Conservation (phyloP, 2,113 vertebrate species). For the Xiphorhynchus elegans region DNA sequence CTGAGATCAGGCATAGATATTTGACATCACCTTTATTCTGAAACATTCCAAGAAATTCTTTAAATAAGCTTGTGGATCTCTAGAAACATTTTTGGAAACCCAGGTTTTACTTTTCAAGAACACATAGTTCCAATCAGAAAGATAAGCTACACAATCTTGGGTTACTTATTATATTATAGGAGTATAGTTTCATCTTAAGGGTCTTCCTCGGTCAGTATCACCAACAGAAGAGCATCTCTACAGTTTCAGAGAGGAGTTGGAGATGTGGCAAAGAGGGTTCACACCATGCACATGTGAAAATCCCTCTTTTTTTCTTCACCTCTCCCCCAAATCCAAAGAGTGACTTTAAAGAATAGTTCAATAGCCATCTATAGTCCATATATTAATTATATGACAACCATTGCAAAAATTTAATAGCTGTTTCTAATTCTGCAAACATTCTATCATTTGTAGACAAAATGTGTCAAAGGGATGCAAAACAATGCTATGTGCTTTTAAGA, state of each 20-base stretch:
- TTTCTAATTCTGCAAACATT: background rate
- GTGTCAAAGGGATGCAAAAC: background rate
- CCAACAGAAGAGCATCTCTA: background rate
- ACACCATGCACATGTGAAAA: background rate
- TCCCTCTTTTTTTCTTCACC: background rate
- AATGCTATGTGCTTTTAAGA: background rate
- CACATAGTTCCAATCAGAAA: background rate
- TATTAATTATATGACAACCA: background rate
- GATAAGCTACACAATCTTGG: background rate
- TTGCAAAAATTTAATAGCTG: background rate
- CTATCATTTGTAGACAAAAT: background rate
- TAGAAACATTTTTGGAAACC: background rate
- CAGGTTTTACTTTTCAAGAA: background rate
- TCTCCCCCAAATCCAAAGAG: rapidly evolving
- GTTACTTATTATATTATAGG: background rate
- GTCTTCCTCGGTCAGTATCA: background rate
- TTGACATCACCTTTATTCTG: background rate
- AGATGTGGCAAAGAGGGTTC: background rate
- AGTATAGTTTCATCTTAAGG: background rate
- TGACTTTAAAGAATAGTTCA: background rate
- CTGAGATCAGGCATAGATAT: background rate
- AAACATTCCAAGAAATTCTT: background rate
- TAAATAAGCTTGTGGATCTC: background rate
- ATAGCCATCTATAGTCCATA: background rate
- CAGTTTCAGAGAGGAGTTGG: background rate